phyloP scores from a whole-genome alignment of 2,797 vertebrate species.

The Sebastes glaucus region DNA sequence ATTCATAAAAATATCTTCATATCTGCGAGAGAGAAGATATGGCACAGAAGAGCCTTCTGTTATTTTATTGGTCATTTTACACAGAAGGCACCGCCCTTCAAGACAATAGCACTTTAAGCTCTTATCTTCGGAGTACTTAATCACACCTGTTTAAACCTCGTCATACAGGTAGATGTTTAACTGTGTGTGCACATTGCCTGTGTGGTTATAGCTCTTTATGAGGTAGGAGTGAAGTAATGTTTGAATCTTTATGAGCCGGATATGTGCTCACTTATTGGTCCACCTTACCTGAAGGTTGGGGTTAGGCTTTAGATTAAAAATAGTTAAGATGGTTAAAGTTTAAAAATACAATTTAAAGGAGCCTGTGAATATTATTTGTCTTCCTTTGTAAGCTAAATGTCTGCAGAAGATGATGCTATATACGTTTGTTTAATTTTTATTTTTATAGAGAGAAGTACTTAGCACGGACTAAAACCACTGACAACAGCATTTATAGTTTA shows the following conservation, averaged over 20 bases:
- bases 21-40: not conserved
- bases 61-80: not conserved
- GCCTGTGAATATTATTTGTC: not conserved
- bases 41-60: not conserved
- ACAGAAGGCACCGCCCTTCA: not conserved
- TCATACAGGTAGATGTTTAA: constrained; percentile 45
- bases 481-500: too few relatives aligned
- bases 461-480: too few relatives aligned
- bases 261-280: not conserved
- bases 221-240: not conserved
- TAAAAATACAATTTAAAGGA: not conserved
- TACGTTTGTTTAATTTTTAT: not conserved
- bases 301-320: not conserved
- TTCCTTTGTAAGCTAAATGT: not conserved
- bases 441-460: too few relatives aligned
- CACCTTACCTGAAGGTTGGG: not conserved
- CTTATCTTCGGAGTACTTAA: constrained; percentile 45
- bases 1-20: not conserved
- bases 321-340: not conserved
- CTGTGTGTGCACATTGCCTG: not conserved
- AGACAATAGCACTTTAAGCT: constrained; percentile 40
- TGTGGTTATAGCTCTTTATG: not conserved
- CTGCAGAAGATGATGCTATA: rapidly evolving
- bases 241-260: not conserved
- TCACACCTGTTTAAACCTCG: constrained; percentile 35